A percentile compares a stretch with the other conserved stretches of the same genome.
phyloP scores from a whole-genome alignment of 2,888 invertebrate species.

The Campoplex nolae region DNA sequence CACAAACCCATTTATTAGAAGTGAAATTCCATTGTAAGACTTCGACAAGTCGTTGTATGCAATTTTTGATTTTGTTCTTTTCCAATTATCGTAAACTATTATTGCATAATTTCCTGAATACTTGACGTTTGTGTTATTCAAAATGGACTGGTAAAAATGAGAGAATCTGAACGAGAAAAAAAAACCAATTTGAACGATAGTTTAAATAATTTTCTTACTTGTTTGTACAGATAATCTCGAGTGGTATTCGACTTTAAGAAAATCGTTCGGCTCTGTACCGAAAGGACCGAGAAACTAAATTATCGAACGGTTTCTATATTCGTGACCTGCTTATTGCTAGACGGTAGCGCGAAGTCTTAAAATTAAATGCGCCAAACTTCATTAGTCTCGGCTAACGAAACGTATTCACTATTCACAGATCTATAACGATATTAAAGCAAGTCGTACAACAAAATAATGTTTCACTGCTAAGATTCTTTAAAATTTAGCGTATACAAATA shows the following conservation, averaged over 20 bases:
- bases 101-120: neutral
- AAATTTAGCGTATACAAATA: neutral
- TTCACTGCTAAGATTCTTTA: neutral
- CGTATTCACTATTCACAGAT: conserved; percentile 42
- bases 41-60: neutral
- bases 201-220: neutral
- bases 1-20: neutral
- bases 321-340: neutral
- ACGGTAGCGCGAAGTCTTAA: conserved; percentile 30
- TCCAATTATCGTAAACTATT: neutral
- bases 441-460: neutral
- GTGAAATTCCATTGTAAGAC: neutral
- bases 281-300: neutral
- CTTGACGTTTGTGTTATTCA: neutral
- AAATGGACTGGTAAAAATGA: neutral
- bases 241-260: neutral
- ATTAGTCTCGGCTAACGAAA: conserved; percentile 42
- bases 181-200: neutral
- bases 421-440: neutral
- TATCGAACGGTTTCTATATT: conserved; percentile 25
- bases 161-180: neutral
- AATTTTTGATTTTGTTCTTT: neutral
- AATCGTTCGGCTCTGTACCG: neutral
- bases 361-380: conserved; percentile 39
- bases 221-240: neutral